Evolutionary conservation across 2,113 vertebrate species (phyloP).

Genomic region (Myanophis thanlyinensis): DNA sequence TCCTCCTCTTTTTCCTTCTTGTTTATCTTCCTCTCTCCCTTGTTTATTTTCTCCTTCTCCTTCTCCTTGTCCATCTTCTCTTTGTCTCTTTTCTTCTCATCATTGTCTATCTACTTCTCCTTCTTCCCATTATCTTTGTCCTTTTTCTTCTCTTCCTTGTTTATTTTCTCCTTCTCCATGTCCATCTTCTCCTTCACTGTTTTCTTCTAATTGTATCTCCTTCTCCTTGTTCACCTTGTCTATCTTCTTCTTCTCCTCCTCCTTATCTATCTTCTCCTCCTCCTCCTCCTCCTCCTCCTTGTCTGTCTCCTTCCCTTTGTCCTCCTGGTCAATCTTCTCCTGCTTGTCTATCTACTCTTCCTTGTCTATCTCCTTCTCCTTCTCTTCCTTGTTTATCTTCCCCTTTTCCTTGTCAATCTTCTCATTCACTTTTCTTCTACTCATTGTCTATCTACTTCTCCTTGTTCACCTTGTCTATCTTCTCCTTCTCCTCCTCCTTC

Average conservation of each 20-base stretch:
- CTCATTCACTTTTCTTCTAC: rapidly evolving
- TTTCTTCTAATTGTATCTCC: too few relatives aligned
- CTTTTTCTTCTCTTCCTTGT: neutral
- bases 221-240: too few relatives aligned
- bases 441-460: neutral
- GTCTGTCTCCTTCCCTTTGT: too few relatives aligned
- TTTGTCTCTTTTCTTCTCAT: too few relatives aligned
- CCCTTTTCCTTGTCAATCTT: neutral
- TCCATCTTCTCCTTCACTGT: too few relatives aligned
- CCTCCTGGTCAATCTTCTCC: neutral
- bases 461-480: neutral
- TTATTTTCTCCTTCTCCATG: too few relatives aligned
- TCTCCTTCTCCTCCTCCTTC: too few relatives aligned
- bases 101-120: too few relatives aligned
- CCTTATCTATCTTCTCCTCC: too few relatives aligned
- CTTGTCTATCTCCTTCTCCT: neutral
- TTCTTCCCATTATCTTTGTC: too few relatives aligned
- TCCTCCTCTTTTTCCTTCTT: too few relatives aligned
- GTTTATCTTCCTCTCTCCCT: neutral
- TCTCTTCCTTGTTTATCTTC: neutral
- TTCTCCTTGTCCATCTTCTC: neutral
- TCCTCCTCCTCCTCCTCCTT: too few relatives aligned
- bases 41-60: neutral
- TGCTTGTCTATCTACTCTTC: neutral
- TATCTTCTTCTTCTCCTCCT: neutral